These are phyloP conservation scores for Argyresthia goedartella DNA, from an alignment of 2,888 invertebrate species.

Conservation along the genomic window DNA sequence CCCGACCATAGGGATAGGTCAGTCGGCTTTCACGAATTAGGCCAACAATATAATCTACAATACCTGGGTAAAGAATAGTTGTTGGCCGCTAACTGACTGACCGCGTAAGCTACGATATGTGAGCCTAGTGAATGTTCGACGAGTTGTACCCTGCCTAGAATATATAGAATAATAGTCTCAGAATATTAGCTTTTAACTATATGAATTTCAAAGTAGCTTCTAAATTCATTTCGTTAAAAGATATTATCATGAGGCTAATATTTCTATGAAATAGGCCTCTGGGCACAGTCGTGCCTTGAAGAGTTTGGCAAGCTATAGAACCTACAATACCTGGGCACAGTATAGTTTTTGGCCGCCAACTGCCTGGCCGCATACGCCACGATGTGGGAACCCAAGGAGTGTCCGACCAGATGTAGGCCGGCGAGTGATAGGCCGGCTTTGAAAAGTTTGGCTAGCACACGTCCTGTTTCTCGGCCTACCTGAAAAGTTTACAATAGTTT, in stretches of 20 bases:
- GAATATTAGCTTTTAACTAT: no score
- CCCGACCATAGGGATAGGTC: no score
- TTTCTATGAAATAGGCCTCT: no score
- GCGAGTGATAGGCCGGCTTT: slow-evolving; percentile 52
- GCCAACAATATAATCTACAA: neutral
- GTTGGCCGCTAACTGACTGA: slow-evolving; percentile 41
- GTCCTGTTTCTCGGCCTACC: slow-evolving; percentile 50
- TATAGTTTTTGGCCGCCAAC: slow-evolving; percentile 20
- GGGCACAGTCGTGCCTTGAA: no score
- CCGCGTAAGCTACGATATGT: slow-evolving; percentile 66
- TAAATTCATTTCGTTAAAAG: no score
- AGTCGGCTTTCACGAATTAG: no score
- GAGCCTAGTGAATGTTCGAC: slow-evolving; percentile 71
- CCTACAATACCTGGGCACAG: slow-evolving; percentile 6
- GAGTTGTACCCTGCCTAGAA: no score
- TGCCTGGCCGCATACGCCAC: slow-evolving; percentile 62
- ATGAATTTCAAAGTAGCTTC: no score
- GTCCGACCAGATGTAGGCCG: slow-evolving; percentile 64
- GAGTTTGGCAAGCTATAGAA: slow-evolving; percentile 14
- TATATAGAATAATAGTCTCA: no score
- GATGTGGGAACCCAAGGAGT: slow-evolving; percentile 71
- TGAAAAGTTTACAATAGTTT: slow-evolving; percentile 15
- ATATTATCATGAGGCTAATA: no score
- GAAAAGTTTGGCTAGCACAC: slow-evolving; percentile 52
- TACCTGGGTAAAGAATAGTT: slow-evolving; percentile 32